phyloP scores from a whole-genome alignment of 2,797 vertebrate genomes.

The Schizopygopsis malacanthus region DNA sequence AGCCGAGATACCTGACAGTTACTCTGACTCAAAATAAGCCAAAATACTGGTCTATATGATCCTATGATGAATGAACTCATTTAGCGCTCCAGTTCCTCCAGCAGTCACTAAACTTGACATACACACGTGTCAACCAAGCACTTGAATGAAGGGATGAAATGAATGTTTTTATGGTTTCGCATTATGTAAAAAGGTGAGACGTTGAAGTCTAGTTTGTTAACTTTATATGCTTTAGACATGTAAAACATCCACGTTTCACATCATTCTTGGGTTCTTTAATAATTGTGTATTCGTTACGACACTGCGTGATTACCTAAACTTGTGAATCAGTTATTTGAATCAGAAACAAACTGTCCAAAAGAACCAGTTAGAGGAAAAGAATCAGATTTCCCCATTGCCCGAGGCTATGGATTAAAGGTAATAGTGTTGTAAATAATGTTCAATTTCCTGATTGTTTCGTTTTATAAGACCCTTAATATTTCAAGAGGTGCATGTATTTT shows the following conservation, averaged over 20 bases:
- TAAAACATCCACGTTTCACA: not conserved
- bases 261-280: no score
- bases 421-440: not conserved
- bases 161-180: no score
- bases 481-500: not conserved
- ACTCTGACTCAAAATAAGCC: no score
- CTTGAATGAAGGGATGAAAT: no score
- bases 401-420: not conserved
- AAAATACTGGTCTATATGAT: no score
- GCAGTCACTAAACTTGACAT: no score
- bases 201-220: not conserved
- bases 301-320: not conserved
- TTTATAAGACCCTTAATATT: not conserved
- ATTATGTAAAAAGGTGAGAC: not conserved
- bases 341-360: no score
- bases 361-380: not conserved
- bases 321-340: not conserved
- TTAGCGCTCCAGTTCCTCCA: no score
- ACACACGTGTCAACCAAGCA: no score
- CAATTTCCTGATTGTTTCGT: not conserved
- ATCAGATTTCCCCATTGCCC: not conserved
- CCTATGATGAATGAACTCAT: no score
- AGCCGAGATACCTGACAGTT: no score
- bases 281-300: not conserved
- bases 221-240: not conserved